Evolutionary conservation across 2,113 vertebrate genomes (phyloP).

Genomic region (Myotis yumanensis): DNA sequence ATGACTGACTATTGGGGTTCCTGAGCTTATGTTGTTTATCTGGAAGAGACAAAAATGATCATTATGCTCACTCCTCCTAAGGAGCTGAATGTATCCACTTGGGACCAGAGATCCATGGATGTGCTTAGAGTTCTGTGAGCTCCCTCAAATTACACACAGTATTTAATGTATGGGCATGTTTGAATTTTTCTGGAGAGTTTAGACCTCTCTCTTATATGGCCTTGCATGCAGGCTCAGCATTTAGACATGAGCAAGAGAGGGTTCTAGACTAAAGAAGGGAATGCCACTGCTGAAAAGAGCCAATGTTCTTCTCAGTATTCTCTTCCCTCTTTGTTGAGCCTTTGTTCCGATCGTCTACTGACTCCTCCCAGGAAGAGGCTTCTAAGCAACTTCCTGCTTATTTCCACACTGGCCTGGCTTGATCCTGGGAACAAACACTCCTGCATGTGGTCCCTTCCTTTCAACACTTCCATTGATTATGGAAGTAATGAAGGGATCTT

Average conservation of each 20-base stretch:
- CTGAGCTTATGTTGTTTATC: neutral
- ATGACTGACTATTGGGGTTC: neutral
- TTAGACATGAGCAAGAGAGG: neutral
- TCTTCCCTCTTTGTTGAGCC: neutral
- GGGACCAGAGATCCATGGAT: neutral
- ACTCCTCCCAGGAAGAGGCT: neutral
- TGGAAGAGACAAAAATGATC: neutral
- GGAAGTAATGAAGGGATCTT: slow-evolving; percentile 44
- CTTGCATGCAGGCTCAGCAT: neutral
- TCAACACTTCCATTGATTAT: slow-evolving; percentile 22
- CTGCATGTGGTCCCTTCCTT: slow-evolving; percentile 40
- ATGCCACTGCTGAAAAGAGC: neutral
- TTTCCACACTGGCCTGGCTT: neutral
- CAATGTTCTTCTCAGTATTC: neutral
- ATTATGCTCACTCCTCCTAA: neutral
- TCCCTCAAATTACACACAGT: neutral
- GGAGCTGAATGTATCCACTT: neutral
- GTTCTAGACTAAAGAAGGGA: neutral
- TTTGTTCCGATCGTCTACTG: neutral
- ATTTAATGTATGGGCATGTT: neutral
- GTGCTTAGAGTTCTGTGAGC: neutral
- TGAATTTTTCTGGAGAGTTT: neutral
- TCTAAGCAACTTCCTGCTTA: neutral
- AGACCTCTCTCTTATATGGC: neutral
- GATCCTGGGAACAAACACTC: neutral